phyloP scores from a whole-genome alignment of 1,140 invertebrate species.

The Chionoecetes opilio region DNA sequence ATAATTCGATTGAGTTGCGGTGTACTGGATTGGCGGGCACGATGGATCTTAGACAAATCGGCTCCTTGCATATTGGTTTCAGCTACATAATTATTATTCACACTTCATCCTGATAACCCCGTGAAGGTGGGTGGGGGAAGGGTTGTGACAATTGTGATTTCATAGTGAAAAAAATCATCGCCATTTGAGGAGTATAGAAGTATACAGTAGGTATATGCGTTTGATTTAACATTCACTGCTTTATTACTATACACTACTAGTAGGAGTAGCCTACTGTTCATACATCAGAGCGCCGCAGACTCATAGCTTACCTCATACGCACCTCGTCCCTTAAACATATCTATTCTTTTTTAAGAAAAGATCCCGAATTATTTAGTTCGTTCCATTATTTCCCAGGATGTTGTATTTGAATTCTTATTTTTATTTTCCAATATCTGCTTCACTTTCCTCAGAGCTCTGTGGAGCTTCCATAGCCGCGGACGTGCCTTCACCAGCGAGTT shows the following conservation, averaged over 20 bases:
- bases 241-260: no score
- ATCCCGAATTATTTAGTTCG: not conserved
- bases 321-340: not conserved
- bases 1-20: not conserved
- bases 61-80: no score
- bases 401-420: conserved; percentile 31
- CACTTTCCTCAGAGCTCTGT: not conserved
- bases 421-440: conserved; percentile 40
- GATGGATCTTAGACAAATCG: not conserved
- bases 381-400: not conserved
- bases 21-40: not conserved
- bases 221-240: no score
- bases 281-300: not conserved
- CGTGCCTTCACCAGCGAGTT: not conserved
- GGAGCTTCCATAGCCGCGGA: not conserved
- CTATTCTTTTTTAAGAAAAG: not conserved
- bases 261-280: no score
- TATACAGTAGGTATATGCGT: no score
- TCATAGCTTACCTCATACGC: not conserved
- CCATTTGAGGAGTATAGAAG: no score
- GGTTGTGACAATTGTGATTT: no score
- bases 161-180: no score
- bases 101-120: no score
- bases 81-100: no score
- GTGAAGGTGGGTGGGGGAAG: no score